Evolutionary conservation across 2,888 invertebrate species (phyloP), one percentile per base, ranked within the genome.

Genomic region (Polietes domitor): DNA sequence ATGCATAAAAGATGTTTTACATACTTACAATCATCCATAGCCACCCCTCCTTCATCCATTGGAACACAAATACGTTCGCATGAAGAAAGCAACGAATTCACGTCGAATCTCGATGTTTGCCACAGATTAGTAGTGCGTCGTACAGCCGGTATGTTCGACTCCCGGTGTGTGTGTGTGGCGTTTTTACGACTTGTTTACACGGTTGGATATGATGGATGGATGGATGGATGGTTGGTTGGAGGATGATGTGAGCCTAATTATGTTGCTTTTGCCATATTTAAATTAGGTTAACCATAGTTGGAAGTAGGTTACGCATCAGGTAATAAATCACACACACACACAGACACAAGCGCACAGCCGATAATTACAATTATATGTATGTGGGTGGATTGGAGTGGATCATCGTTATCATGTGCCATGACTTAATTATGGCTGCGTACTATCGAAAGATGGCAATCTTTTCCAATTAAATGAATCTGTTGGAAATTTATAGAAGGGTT

Each of bases 1-100:
- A 83, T 41, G 80, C 74, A 77, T 63, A 50, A 83, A 77, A 83
- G 77, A 83, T 80, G 58, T 80, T 80, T 74, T 21, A 21, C 53
- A 53, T 37, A 37, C 37, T 10, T 37, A 37, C 37, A 37, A 12
- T 3, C 53, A 19, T 21, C 21, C 47, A n/a, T 47, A 47, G 15
- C 5, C 53, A 53, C 17, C 17, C 50, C 4, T 32, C 7, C 32
- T 32, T 32, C 32, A 32, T 32, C 3, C 32, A 50, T 12, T 4
- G 50, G 12, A n/a, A n/a, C 50, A 7, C n/a, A 50, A 17, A 50
- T 7, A n/a, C 7, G 50, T 50, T 4, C 10, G 37, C 10, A 5
- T 7, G 10, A 19, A 50, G 19, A 50, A 50, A 17, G 4, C 7
- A 7, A n/a, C 50, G 7, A 6, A 50, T 19, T 50, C 50, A 17